Percentiles rank a stretch among this genome's conserved stretches.
These are phyloP conservation scores for Drosophila siamana DNA, from an alignment of 2,888 invertebrate species.

Conservation along the genomic window DNA sequence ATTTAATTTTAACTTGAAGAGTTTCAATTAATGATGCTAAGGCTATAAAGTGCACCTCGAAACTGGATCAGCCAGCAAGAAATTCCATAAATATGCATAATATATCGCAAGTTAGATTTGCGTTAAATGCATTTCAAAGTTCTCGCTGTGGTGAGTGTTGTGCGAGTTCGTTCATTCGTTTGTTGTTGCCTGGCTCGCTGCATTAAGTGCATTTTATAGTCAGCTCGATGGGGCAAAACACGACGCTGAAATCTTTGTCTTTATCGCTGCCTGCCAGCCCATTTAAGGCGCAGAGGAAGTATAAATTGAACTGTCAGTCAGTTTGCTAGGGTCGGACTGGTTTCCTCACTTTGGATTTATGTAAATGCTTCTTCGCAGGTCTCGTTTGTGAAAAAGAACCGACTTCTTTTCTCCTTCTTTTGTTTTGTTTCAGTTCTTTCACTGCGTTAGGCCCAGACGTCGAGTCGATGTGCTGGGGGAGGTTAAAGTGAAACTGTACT, in stretches of 20 bases:
- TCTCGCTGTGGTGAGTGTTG: constrained; percentile 13
- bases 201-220: constrained; percentile 83
- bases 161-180: constrained; percentile 12
- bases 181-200: constrained; percentile 40
- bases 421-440: neutral
- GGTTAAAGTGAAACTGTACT: constrained; percentile 78
- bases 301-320: constrained; percentile 81
- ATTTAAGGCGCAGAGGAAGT: constrained; percentile 71
- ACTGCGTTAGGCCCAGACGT: constrained; percentile 24
- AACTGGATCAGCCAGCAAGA: constrained; percentile 20
- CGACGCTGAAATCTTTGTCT: constrained; percentile 73
- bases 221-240: constrained; percentile 58
- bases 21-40: neutral
- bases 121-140: constrained; percentile 46
- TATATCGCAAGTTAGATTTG: constrained; percentile 49
- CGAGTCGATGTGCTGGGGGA: constrained; percentile 1
- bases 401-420: constrained; percentile 9
- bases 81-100: constrained; percentile 65
- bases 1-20: too few relatives aligned
- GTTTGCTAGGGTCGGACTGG: constrained; percentile 32
- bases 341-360: constrained; percentile 54
- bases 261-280: constrained; percentile 67
- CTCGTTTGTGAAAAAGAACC: constrained; percentile 48
- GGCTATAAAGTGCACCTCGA: neutral
- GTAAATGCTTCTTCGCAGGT: constrained; percentile 59